Percentiles rank a stretch among this genome's conserved stretches.
These are phyloP conservation scores for Syndactyla subalaris DNA, from an alignment of 2,797 vertebrate genomes.

Conservation along the genomic window DNA sequence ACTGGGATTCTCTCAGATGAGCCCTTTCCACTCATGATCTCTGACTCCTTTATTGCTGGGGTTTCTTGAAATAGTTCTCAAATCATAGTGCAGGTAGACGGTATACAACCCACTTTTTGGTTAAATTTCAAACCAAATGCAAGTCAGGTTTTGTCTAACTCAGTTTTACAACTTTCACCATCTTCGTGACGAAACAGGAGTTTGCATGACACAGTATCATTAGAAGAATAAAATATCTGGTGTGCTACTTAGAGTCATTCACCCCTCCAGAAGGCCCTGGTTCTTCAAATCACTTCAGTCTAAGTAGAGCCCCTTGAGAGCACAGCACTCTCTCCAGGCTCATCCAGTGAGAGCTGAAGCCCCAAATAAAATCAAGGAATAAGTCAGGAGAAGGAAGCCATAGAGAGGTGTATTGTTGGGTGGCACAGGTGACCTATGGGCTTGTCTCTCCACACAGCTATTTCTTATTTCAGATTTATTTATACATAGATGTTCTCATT, in stretches of 20 bases:
- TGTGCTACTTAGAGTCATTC: background rate
- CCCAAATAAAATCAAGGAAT: background rate
- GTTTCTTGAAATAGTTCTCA: background rate
- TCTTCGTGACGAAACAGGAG: background rate
- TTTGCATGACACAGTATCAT: background rate
- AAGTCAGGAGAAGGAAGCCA: background rate
- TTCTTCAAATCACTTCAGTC: background rate
- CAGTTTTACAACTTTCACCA: background rate
- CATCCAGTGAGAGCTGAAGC: background rate
- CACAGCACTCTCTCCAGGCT: background rate
- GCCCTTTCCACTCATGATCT: background rate
- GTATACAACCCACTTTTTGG: background rate
- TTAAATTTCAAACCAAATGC: background rate
- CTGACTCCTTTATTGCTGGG: background rate
- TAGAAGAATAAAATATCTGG: background rate
- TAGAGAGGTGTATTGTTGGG: background rate
- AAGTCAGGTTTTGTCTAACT: background rate
- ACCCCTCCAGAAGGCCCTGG: background rate
- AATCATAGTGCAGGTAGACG: background rate
- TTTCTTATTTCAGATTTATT: background rate
- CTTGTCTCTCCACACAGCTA: background rate
- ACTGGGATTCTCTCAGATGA: background rate
- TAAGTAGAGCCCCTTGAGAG: background rate
- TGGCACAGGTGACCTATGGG: background rate
- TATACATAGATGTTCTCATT: background rate